A percentile compares a stretch with the other conserved stretches of the same genome.
Conservation (phyloP, 2,797 vertebrate genomes). For the Muscicapa striata region DNA sequence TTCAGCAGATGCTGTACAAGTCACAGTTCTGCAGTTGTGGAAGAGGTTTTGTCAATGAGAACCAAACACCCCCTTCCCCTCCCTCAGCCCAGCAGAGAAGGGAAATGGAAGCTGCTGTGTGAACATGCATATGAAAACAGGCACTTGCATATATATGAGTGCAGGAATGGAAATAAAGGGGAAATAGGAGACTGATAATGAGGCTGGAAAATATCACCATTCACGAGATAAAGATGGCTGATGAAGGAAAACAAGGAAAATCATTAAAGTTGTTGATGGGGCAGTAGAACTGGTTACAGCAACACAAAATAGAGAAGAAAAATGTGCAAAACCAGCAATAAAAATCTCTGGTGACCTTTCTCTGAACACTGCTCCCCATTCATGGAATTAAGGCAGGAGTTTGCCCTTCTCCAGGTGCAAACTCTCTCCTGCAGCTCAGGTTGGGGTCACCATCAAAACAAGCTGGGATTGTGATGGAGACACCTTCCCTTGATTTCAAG, state of each 20-base stretch:
- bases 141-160: neutral
- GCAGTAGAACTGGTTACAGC: neutral
- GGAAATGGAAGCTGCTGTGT: neutral
- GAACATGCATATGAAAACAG: neutral
- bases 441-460: neutral
- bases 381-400: neutral
- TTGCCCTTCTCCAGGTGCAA: neutral
- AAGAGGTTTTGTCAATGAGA: neutral
- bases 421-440: neutral
- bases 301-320: neutral
- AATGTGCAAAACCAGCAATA: neutral
- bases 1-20: neutral
- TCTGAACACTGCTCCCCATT: neutral
- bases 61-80: neutral
- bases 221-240: neutral
- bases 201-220: neutral
- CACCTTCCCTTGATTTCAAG: neutral
- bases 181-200: neutral
- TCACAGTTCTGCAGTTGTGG: neutral
- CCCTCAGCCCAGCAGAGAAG: neutral
- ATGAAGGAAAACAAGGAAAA: neutral
- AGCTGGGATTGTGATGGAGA: neutral
- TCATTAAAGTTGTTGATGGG: neutral
- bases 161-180: neutral
- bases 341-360: neutral